Conservation (phyloP, 1,140 invertebrate species). For the Notospermus geniculatus region DNA sequence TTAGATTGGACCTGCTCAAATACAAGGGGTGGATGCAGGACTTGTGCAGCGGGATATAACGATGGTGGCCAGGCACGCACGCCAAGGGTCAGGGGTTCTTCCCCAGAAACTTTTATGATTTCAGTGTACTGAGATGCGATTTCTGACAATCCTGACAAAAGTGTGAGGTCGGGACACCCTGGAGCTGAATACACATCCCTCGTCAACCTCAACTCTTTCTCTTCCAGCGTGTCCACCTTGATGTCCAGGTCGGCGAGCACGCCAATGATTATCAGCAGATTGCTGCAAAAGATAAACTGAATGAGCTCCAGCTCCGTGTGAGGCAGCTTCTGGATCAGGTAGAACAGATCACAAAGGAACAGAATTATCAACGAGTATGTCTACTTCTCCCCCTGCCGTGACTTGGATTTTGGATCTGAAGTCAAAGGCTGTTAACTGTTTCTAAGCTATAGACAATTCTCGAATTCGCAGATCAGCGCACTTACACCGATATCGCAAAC, state of each 20-base stretch:
- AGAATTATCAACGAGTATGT: slow-evolving; percentile 95
- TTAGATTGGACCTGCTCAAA: no score
- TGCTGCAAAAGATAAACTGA: slow-evolving; percentile 96
- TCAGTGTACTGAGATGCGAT: background rate
- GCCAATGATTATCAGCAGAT: slow-evolving; percentile 95
- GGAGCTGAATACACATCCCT: background rate
- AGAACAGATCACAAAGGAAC: slow-evolving; percentile 98
- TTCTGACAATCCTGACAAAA: background rate
- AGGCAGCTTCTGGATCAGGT: slow-evolving; percentile 96
- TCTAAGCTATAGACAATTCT: no score
- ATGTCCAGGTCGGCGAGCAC: slow-evolving; percentile 99
- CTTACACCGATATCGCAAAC: no score
- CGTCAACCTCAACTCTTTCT: background rate
- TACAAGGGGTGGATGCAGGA: no score
- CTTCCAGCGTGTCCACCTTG: slow-evolving; percentile 84
- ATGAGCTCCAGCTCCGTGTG: slow-evolving; percentile 91
- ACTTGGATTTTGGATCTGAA: no score
- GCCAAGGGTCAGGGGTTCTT: no score
- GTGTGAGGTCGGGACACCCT: background rate
- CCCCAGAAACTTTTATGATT: background rate
- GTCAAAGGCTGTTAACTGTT: no score
- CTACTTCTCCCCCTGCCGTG: slow-evolving; percentile 5
- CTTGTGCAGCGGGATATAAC: no score
- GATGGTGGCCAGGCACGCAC: no score
- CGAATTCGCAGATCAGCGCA: no score